A percentile compares a stretch with the other conserved stretches of the same genome.
Conservation (phyloP, 2,113 vertebrate genomes). For the Herpailurus yagouaroundi region DNA sequence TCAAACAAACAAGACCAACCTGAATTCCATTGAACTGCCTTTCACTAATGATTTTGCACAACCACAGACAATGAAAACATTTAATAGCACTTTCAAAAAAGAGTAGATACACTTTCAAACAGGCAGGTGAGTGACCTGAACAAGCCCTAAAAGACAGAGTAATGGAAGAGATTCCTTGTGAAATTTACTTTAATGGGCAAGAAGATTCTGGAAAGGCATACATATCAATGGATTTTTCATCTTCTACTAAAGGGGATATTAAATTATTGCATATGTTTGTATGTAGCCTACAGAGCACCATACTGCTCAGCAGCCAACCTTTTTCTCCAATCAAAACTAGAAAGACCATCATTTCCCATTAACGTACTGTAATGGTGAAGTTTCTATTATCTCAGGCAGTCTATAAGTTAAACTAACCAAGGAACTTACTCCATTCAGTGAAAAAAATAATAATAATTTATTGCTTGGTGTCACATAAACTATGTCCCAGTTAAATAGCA, state of each 20-base stretch:
- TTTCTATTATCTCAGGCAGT: conserved; percentile 65
- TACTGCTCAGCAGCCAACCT: conserved; percentile 17
- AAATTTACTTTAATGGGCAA: conserved; percentile 93
- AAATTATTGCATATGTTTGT: conserved; percentile 47
- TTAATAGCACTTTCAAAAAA: conserved; percentile 98
- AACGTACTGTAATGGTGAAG: conserved; percentile 45
- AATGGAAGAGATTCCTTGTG: conserved; percentile 96
- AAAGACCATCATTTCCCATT: conserved; percentile 45
- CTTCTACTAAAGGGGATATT: conserved; percentile 13
- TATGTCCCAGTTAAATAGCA: not conserved
- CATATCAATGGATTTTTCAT: conserved; percentile 97
- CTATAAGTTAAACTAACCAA: not conserved
- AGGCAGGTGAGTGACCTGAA: conserved; percentile 94
- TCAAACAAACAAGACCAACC: conserved; percentile 94
- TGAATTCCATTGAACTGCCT: conserved; percentile 96
- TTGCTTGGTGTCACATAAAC: not conserved
- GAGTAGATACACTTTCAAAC: conserved; percentile 97
- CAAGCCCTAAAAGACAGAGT: conserved; percentile 97
- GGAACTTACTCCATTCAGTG: not conserved
- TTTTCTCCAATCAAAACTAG: conserved; percentile 23
- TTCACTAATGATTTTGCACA: conserved; percentile 98
- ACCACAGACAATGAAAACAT: conserved; percentile 98
- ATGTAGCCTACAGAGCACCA: conserved; percentile 54
- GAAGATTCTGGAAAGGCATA: conserved; percentile 92
- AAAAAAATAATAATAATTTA: not conserved